These are phyloP conservation scores for Rhynchophorus ferrugineus DNA, from an alignment of 1,140 invertebrate species.

Conservation along the genomic window DNA sequence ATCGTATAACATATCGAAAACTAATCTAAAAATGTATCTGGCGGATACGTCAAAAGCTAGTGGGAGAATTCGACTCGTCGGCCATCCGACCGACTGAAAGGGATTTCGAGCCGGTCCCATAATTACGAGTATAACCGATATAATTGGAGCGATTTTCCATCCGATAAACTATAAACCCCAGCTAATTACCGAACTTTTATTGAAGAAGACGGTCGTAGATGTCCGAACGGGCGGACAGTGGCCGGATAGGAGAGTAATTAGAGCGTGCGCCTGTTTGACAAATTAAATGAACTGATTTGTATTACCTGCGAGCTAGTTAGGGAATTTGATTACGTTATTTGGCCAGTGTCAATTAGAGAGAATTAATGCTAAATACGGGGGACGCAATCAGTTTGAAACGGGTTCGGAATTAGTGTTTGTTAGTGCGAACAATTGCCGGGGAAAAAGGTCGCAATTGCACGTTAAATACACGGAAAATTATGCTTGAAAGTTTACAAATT, in stretches of 20 bases:
- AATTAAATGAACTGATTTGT: slow-evolving; percentile 20
- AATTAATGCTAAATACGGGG: slow-evolving; percentile 12
- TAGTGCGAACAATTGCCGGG: neutral
- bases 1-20: no score
- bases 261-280: slow-evolving; percentile 9
- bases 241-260: slow-evolving; percentile 10
- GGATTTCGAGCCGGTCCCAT: no score
- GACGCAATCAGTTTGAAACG: neutral
- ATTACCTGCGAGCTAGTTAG: slow-evolving; percentile 18
- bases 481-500: no score
- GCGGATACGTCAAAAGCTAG: no score
- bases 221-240: slow-evolving; percentile 7
- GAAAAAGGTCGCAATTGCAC: neutral
- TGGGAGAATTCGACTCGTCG: no score
- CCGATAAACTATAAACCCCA: no score
- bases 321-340: slow-evolving; percentile 16
- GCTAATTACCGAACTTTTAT: neutral
- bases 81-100: no score
- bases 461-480: no score
- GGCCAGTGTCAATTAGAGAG: slow-evolving; percentile 14
- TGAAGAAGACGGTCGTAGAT: neutral
- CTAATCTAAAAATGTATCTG: no score
- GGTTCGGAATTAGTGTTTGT: neutral
- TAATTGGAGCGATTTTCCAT: no score
- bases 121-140: no score